Evolutionary conservation across 2,113 vertebrate species (phyloP).

Genomic region (Sakesphorus luctuosus): DNA sequence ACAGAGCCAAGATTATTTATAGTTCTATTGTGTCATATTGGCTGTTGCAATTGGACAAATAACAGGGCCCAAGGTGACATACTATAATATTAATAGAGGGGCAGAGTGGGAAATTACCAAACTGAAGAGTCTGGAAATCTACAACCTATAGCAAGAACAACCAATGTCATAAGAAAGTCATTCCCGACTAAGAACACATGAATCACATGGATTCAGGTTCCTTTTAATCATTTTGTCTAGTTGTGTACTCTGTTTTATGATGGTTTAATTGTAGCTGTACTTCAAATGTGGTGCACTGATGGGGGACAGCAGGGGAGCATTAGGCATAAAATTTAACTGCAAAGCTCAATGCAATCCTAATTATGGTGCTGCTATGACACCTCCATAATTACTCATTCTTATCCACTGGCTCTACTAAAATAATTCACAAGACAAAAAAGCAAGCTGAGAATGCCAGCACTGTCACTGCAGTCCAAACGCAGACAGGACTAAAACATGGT

Average conservation of each 20-base stretch:
- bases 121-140: neutral
- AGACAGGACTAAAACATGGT: neutral
- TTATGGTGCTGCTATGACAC: conserved; percentile 65
- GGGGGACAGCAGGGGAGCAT: conserved; percentile 68
- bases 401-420: conserved; percentile 60
- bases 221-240: conserved; percentile 60
- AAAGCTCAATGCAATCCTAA: conserved; percentile 69
- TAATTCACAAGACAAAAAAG: conserved; percentile 55
- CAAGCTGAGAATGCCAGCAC: conserved; percentile 43
- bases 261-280: conserved; percentile 66
- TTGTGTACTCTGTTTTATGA: conserved; percentile 63
- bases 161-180: conserved; percentile 54
- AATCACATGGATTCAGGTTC: conserved; percentile 27
- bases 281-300: conserved; percentile 58
- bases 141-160: neutral
- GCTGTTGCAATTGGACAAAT: conserved; percentile 25
- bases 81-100: conserved; percentile 49
- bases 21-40: conserved; percentile 40
- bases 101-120: conserved; percentile 25
- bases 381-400: conserved; percentile 72
- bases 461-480: neutral
- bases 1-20: conserved; percentile 64
- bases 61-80: conserved; percentile 41
- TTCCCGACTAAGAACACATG: neutral
- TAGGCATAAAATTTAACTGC: conserved; percentile 67